A percentile compares a stretch with the other conserved stretches of the same genome.
These are phyloP conservation scores for Dryobates pubescens DNA, from an alignment of 2,797 vertebrate genomes.

Conservation along the genomic window DNA sequence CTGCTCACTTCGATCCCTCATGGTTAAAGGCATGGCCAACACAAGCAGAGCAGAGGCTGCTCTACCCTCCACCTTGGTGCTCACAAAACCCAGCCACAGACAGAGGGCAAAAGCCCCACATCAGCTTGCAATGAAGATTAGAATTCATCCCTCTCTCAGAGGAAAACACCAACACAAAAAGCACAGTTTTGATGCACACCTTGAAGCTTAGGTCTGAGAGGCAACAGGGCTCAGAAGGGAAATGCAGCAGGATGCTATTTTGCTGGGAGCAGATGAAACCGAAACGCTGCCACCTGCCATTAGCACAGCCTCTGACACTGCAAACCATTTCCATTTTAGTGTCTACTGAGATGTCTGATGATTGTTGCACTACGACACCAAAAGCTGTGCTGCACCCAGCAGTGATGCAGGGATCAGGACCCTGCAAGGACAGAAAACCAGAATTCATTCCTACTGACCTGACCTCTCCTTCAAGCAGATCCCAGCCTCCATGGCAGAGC, in stretches of 20 bases:
- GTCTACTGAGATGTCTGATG: not conserved
- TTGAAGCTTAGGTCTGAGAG: not conserved
- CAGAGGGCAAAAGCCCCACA: not conserved
- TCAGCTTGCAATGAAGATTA: not conserved
- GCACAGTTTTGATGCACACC: not conserved
- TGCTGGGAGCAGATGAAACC: not conserved
- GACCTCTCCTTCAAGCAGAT: no score
- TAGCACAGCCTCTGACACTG: not conserved
- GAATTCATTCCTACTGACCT: not conserved
- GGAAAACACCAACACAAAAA: not conserved
- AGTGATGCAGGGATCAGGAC: rapidly evolving
- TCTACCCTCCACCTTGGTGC: not conserved
- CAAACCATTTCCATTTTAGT: not conserved
- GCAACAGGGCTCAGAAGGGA: not conserved
- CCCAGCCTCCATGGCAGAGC: not conserved
- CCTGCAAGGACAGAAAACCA: not conserved
- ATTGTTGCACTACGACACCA: not conserved
- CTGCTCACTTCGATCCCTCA: not conserved
- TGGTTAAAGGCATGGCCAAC: not conserved
- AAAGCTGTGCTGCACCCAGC: not conserved
- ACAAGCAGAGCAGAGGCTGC: not conserved
- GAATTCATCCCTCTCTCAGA: not conserved
- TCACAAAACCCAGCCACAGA: not conserved
- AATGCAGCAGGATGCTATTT: not conserved
- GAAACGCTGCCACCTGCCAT: not conserved